phyloP scores from a whole-genome alignment of 2,797 vertebrate species.

The Presbytis comata region DNA sequence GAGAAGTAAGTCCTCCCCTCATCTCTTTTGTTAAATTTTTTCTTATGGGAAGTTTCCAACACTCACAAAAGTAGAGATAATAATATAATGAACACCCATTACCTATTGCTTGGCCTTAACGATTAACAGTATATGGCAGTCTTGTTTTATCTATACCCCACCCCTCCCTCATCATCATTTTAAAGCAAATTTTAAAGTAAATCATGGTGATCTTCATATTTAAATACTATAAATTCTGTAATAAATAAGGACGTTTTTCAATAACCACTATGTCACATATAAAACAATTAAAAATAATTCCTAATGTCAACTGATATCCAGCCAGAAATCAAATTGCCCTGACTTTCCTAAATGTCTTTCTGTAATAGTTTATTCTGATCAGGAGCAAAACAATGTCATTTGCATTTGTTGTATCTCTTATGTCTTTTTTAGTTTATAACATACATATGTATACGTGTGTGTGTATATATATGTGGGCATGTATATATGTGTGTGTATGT shows the following conservation, averaged over 20 bases:
- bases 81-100: background rate
- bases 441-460: background rate
- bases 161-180: background rate
- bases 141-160: background rate
- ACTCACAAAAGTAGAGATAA: background rate
- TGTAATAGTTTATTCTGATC: background rate
- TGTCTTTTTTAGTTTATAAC: background rate
- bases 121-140: background rate
- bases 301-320: background rate
- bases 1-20: background rate
- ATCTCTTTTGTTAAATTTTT: background rate
- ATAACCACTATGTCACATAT: background rate
- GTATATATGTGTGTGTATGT: no score
- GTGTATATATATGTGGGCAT: no score
- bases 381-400: background rate
- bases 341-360: background rate
- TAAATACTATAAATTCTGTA: background rate
- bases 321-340: background rate
- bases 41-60: background rate
- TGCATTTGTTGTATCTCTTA: background rate
- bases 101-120: background rate
- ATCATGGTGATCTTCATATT: background rate
- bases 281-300: background rate
- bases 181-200: constrained; percentile 23
- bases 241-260: background rate